These are phyloP conservation scores for Laticauda laticaudata DNA, from an alignment of 2,113 vertebrate species.

Conservation along the genomic window DNA sequence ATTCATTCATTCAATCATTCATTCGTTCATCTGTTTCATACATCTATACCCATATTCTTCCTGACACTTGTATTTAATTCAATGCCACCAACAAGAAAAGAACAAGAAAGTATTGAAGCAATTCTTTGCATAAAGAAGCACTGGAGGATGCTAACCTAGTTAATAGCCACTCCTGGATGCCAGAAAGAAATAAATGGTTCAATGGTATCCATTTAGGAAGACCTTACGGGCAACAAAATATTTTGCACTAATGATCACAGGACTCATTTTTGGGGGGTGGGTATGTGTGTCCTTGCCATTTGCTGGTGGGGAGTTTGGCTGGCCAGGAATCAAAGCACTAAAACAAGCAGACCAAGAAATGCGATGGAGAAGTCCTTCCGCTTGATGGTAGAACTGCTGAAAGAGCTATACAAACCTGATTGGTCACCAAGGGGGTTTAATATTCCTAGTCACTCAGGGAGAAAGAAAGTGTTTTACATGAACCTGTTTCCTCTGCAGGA, in stretches of 20 bases:
- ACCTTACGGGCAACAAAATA: conserved; percentile 37
- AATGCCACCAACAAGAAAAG: conserved; percentile 37
- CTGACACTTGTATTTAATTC: conserved; percentile 55
- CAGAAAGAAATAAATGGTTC: conserved; percentile 34
- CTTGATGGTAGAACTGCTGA: background rate
- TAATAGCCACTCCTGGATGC: conserved; percentile 5
- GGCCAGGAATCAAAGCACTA: conserved; percentile 6
- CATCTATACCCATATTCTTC: background rate
- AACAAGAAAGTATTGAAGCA: background rate
- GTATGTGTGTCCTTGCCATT: conserved; percentile 34
- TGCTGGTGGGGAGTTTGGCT: conserved; percentile 32
- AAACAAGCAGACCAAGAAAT: background rate
- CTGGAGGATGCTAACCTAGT: conserved; percentile 8
- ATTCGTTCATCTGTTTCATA: background rate
- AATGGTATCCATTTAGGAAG: conserved; percentile 37
- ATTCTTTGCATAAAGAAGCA: background rate
- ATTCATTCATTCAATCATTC: conserved; percentile 25
- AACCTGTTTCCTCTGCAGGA: fast-evolving
- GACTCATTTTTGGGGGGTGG: background rate
- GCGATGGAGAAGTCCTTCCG: background rate
- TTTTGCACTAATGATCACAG: conserved; percentile 24
- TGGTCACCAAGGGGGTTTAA: background rate
- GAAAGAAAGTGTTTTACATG: background rate
- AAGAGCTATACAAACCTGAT: background rate
- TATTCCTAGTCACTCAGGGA: background rate